Base-by-base conservation (phyloP, 2,888 invertebrate genomes). In the Platycnemis pennipes region DNA sequence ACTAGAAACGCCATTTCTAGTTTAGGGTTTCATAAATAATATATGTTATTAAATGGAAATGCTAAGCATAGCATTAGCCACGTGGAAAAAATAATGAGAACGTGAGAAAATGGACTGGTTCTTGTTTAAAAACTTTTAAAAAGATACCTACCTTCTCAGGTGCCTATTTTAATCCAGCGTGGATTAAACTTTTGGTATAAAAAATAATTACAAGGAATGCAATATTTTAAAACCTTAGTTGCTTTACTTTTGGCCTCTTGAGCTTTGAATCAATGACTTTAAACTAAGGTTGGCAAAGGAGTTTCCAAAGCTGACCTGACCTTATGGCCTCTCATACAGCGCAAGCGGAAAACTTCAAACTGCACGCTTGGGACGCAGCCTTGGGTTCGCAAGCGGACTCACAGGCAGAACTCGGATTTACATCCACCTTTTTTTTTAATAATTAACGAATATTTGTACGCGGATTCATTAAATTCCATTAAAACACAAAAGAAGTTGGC, bases 401-500 rank as follows among this genome's bases (percentile, higher is more conserved):
- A 31, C 37, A 13, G 77, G 11, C 11, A 11, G 7, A 37, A 77
- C 5, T 0, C 37, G 77, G 31, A 77, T 8, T 37, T 77, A 11
- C 77, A 8, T 77, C 77, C 31, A 16, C 37, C 37, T 11, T 7
- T 31, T 77, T 77, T 63, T 37, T 37, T 77, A 77, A 77, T 77
- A 77, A 77, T 77, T 77, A 77, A 77, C 77, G 37, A 2, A 77
- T 37, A 37, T 77, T 77, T 77, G 31, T 16, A 31, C 77, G 16
- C 31, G 77, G 16, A 77, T 37, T 37, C 77, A 77, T 77, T 77
- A 77, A 77, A 77, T 77, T 77, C 37, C 77, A 26, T 77, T 77
- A 37, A 77, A 77, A 16, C 37, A 77, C 77, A 77, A 37, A 37
- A 37, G 77, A 77, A 77, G 77, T 77, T 77, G 77, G 37, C 11